Percentiles rank a stretch among this genome's conserved stretches.
phyloP scores from a whole-genome alignment of 2,797 vertebrate genomes.

The Pyrrhura leucotis region DNA sequence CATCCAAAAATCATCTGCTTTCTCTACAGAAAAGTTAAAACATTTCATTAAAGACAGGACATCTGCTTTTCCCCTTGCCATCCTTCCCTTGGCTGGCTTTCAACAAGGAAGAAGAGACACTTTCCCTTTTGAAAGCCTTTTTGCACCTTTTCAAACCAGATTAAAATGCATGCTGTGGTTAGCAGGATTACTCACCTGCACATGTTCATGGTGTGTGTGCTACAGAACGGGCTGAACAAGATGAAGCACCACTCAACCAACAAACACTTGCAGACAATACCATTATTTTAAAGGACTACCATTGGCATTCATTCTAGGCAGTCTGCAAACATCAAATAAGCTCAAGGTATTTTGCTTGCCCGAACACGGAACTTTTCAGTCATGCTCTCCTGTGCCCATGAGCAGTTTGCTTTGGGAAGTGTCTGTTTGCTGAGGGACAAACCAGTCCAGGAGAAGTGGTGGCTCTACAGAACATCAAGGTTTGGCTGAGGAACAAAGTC shows the following conservation, averaged over 20 bases:
- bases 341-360: not conserved
- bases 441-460: rapidly evolving
- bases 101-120: not conserved
- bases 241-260: rapidly evolving
- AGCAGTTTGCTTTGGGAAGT: rapidly evolving
- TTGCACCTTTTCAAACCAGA: not conserved
- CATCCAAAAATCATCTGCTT: not conserved
- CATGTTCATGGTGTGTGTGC: rapidly evolving
- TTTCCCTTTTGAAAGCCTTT: not conserved
- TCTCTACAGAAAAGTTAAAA: not conserved
- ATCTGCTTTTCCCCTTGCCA: not conserved
- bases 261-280: not conserved
- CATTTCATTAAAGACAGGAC: not conserved
- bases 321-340: not conserved
- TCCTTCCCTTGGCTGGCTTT: not conserved
- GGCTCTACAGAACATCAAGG: not conserved
- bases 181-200: not conserved
- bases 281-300: not conserved
- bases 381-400: rapidly evolving
- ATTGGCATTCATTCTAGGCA: not conserved
- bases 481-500: not conserved
- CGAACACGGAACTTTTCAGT: not conserved
- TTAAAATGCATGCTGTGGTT: not conserved
- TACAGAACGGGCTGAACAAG: not conserved
- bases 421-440: rapidly evolving